Percentiles rank a stretch among this genome's conserved stretches.
Conservation (phyloP, 2,888 invertebrate genomes). For the Danaus chrysippus region DNA sequence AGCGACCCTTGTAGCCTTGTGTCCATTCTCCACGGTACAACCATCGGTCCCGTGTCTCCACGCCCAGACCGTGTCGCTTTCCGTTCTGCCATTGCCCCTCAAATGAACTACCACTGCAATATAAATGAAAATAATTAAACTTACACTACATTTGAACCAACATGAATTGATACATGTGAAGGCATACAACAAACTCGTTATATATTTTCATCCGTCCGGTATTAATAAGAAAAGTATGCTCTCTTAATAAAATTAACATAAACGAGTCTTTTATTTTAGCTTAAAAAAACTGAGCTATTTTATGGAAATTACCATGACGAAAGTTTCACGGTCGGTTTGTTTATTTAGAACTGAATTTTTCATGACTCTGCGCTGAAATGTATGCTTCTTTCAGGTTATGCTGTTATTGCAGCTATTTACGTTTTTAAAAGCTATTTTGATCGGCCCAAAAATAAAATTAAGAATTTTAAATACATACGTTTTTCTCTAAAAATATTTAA, state of each 20-base stretch:
- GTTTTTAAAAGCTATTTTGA: slow-evolving; percentile 1
- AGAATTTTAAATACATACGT: not conserved
- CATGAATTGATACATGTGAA: too few relatives aligned
- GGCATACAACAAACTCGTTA: too few relatives aligned
- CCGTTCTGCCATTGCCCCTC: slow-evolving; percentile 99
- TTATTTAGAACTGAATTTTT: not conserved
- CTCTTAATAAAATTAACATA: too few relatives aligned
- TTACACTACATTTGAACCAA: too few relatives aligned
- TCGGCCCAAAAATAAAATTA: not conserved
- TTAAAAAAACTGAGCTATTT: too few relatives aligned
- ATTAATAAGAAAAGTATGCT: too few relatives aligned
- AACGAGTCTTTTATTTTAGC: too few relatives aligned
- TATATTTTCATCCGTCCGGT: too few relatives aligned
- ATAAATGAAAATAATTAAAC: not conserved
- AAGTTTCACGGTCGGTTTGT: not conserved
- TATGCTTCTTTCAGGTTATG: too few relatives aligned
- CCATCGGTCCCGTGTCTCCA: slow-evolving; percentile 98
- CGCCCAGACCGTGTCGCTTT: slow-evolving; percentile 97
- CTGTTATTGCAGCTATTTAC: not conserved
- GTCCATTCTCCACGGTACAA: slow-evolving; percentile 99
- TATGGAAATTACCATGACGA: too few relatives aligned
- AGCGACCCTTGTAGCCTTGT: slow-evolving; percentile 98
- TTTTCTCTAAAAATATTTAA: not conserved
- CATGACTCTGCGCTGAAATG: not conserved
- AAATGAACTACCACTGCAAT: slow-evolving; percentile 93